These are phyloP conservation scores for Orthonevra nobilis DNA, from an alignment of 2,888 invertebrate species.

Conservation along the genomic window DNA sequence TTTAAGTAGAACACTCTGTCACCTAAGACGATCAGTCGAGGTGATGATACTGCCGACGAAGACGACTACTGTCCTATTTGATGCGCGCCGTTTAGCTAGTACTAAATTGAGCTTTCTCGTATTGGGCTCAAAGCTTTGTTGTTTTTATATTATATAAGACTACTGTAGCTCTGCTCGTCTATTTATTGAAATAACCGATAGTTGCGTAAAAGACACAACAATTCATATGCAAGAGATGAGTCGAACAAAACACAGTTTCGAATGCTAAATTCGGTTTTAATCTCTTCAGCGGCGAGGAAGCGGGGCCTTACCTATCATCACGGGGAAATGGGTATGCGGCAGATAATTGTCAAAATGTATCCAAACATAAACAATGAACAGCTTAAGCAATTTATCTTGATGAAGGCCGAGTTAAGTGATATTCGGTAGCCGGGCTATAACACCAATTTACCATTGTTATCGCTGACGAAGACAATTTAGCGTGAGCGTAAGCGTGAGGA, in stretches of 20 bases:
- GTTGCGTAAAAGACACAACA: constrained; percentile 17
- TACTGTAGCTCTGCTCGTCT: background rate
- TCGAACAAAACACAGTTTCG: background rate
- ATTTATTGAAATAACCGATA: background rate
- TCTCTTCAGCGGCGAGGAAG: background rate
- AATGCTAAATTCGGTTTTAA: constrained; percentile 7
- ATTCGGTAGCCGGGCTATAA: constrained; percentile 7
- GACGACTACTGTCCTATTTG: background rate
- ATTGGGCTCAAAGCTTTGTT: constrained; percentile 25
- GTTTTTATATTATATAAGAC: constrained; percentile 4
- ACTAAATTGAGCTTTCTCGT: constrained; percentile 32
- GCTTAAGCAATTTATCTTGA: constrained; percentile 12
- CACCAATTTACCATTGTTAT: background rate
- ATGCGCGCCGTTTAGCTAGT: constrained; percentile 10
- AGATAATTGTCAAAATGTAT: background rate
- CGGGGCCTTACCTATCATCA: too few species aligned
- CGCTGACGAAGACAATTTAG: too few species aligned
- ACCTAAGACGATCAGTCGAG: constrained; percentile 43
- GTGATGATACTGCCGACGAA: constrained; percentile 19
- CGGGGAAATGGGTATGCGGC: constrained; percentile 10
- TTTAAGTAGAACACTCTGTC: constrained; percentile 36
- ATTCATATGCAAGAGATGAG: constrained; percentile 15
- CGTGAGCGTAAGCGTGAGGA: constrained; percentile 10
- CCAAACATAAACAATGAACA: background rate
- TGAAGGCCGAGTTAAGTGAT: constrained; percentile 5